Base-by-base conservation (phyloP, 2,888 invertebrate genomes). In the Parnassius smintheus region DNA sequence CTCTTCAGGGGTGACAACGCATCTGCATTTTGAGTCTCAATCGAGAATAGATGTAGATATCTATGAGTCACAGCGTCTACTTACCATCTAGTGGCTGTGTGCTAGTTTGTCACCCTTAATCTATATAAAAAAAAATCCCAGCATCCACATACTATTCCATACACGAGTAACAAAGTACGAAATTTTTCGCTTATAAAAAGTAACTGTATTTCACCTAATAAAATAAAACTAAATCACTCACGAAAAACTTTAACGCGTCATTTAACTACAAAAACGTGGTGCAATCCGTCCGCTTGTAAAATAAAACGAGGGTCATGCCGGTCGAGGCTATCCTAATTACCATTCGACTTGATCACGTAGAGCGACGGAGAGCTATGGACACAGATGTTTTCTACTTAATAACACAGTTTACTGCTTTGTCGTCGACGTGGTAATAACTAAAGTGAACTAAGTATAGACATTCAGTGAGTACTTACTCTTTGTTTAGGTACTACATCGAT, bases 181-280 rank as follows among this genome's bases (percentile, higher is more conserved):
- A 25, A 9, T 12, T 22, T 51, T 25, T 54, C 59, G 35, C 54
- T 63, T 65, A 65, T 69, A 67, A 65, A 66, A 63, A 60, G 68
- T 54, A 60, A 69, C 55, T 60, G 45, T 54, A 49, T 62, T 53
- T 55, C 62, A 48, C 63, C 57, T 64, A 65, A 66, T 71, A 67
- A 70, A 70, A 73, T 73, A 75, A 75, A 74, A 72, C 64, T 65
- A 68, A 70, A 66, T 71, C 68, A 65, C 62, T 72, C 70, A 68
- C 64, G 64, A 70, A 70, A 68, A 69, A 63, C 65, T 68, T 69
- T 65, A 61, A 69, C 70, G 68, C 68, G 61, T 65, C 62, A 65
- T 72, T 71, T 68, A 64, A 70, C 68, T 61, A 65, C 61, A 65
- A 68, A 68, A 67, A 69, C 71, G 65, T 67, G 67, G 61, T 58